A percentile compares a stretch with the other conserved stretches of the same genome.
phyloP scores from a whole-genome alignment of 2,797 vertebrate genomes.

The Muscicapa comitata region DNA sequence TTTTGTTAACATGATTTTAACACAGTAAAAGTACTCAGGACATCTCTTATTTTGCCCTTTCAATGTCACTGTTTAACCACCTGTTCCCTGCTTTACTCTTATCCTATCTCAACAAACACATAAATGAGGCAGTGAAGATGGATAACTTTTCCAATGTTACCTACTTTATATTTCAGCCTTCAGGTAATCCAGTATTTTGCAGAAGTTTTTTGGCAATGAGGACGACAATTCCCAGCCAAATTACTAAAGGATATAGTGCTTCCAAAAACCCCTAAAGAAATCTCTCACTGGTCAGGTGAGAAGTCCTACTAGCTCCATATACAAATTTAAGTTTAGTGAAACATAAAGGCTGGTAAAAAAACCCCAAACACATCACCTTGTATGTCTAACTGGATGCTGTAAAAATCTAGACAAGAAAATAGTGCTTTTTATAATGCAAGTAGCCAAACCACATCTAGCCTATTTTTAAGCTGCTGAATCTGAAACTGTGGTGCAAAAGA shows the following conservation, averaged over 20 bases:
- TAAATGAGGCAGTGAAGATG: background rate
- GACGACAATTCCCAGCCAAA: background rate
- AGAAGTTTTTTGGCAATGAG: background rate
- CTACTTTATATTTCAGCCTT: background rate
- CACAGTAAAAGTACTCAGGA: background rate
- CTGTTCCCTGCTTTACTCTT: background rate
- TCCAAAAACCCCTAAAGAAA: background rate
- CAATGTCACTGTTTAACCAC: background rate
- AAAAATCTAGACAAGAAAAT: background rate
- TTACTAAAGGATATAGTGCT: background rate
- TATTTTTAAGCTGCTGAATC: background rate
- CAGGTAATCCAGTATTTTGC: background rate
- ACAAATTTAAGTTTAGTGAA: background rate
- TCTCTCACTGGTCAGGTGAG: background rate
- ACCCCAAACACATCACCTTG: rapidly evolving
- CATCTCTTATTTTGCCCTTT: background rate
- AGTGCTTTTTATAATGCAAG: background rate
- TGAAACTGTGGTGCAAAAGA: background rate
- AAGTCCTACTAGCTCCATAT: background rate
- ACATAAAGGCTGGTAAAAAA: background rate
- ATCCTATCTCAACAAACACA: background rate
- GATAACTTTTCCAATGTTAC: background rate
- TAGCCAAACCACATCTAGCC: background rate
- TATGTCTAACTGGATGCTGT: background rate
- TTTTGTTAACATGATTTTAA: background rate